phyloP scores from a whole-genome alignment of 2,797 vertebrate species.

The Poeciliopsis paucimaculata region DNA sequence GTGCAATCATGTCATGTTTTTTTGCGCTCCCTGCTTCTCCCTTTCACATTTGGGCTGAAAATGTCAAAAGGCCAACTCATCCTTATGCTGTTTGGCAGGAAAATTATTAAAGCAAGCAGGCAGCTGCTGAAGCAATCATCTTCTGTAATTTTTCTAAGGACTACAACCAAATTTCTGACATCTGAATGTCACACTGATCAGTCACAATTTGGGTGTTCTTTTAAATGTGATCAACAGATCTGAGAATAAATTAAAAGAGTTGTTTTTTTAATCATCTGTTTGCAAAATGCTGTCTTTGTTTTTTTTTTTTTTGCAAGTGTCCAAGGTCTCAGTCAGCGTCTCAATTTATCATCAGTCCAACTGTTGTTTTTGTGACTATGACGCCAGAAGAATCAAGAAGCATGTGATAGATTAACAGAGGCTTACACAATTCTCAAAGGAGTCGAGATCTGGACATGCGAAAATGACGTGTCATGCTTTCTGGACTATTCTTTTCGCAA shows the following conservation, averaged over 20 bases:
- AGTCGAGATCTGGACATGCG: slow-evolving; percentile 2
- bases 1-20: slow-evolving; percentile 64
- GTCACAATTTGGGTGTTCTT: slow-evolving; percentile 16
- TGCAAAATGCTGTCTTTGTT: slow-evolving; percentile 29
- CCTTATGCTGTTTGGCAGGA: slow-evolving; percentile 32
- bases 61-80: slow-evolving; percentile 59
- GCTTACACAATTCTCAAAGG: not conserved
- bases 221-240: slow-evolving; percentile 32
- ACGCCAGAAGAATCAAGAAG: slow-evolving; percentile 26
- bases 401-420: slow-evolving; percentile 16
- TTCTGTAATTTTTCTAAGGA: slow-evolving; percentile 36
- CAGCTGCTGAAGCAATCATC: slow-evolving; percentile 37
- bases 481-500: not conserved
- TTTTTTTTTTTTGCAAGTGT: slow-evolving; percentile 14
- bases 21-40: slow-evolving; percentile 21
- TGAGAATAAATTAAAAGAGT: slow-evolving; percentile 40
- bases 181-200: slow-evolving; percentile 48
- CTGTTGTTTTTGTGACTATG: slow-evolving; percentile 40
- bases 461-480: not conserved
- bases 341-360: slow-evolving; percentile 45
- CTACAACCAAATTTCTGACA: slow-evolving; percentile 11
- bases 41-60: slow-evolving; percentile 48
- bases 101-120: slow-evolving; percentile 35
- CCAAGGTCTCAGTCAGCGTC: slow-evolving; percentile 38
- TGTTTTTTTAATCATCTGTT: slow-evolving; percentile 26